Base-by-base conservation (phyloP, 2,797 vertebrate genomes). In the Balearica regulorum region DNA sequence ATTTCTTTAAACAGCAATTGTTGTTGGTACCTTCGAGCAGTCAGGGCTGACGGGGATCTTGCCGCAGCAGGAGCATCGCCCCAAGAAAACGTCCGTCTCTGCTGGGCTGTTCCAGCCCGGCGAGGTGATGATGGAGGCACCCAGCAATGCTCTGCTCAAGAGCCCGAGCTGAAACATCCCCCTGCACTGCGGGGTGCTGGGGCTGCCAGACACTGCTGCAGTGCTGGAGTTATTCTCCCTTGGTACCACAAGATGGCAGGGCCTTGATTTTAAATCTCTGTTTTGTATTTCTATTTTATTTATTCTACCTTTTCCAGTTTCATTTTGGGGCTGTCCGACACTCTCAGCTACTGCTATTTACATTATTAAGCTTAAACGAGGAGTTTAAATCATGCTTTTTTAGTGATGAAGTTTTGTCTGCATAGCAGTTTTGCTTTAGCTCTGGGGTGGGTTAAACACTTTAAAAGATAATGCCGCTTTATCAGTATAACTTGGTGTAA, bases 201-300 rank as follows among this genome's bases (percentile, higher is more conserved):
- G 33, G 21, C 43, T 1, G 2, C 14, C 33, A 0, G 28, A 1
- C 16, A 11, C 31, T 6, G 51, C 28, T 20, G 6, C 29, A 55
- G 22, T 25, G 3, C 14, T 25, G 10, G 4, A 71, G 81, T 75
- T 43, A 46, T 96, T 89, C 76, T 43, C 20, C 39, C 15, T 41
- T 21, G 2, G 9, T 72, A 51, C 96, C 97, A 87, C 82, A 80
- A 92, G 97, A 55, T 97, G 97, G 96, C 97, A 97, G 95, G 43
- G 53, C 48, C 31, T 41, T 21, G 60, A 39, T 31, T 88, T 57
- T 21, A 31, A 65, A 48, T 29, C 3, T n/a, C 29, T 39, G 18
- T 8, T 77, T 55, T 48, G 2, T 46, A 16, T 11, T 44, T 28
- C 22, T 37, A 1, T 31, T 21, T 48, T 13, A 11, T 24, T n/a